A percentile compares a stretch with the other conserved stretches of the same genome.
Conservation (phyloP, 1,140 invertebrate genomes). For the Hormaphis cornu region DNA sequence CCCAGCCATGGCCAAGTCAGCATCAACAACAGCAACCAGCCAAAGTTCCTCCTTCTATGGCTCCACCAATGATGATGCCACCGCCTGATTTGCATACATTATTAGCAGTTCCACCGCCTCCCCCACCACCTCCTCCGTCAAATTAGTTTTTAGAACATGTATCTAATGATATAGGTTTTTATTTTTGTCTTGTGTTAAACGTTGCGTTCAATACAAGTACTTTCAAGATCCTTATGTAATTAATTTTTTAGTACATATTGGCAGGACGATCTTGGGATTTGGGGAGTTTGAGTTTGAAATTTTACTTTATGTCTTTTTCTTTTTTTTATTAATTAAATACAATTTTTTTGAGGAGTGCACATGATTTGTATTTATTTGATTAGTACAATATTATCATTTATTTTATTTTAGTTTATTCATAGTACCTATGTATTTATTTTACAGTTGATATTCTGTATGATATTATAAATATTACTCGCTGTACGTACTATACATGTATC, state of each 20-base stretch:
- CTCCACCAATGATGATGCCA: constrained; percentile 46
- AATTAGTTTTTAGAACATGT: constrained; percentile 7
- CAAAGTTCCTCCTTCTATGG: constrained; percentile 42
- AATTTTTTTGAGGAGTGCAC: no score
- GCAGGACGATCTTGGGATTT: neutral
- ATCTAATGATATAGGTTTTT: neutral
- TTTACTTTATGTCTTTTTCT: no score
- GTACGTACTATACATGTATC: no score
- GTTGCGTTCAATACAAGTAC: neutral
- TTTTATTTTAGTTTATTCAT: no score
- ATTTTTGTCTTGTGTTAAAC: neutral
- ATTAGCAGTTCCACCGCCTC: constrained; percentile 50
- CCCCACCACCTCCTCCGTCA: constrained; percentile 49
- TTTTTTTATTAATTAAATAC: no score
- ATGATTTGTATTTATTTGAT: no score
- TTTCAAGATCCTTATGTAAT: neutral
- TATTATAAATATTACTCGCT: no score
- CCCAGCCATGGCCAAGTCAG: constrained; percentile 46
- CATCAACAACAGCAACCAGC: constrained; percentile 39
- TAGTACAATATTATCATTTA: no score
- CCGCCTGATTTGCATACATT: constrained; percentile 42
- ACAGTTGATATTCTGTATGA: no score
- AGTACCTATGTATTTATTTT: no score
- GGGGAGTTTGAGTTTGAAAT: neutral
- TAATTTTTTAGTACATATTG: neutral